Evolutionary conservation across 2,113 vertebrate genomes (phyloP).

Genomic region (Vanacampus margaritifer): DNA sequence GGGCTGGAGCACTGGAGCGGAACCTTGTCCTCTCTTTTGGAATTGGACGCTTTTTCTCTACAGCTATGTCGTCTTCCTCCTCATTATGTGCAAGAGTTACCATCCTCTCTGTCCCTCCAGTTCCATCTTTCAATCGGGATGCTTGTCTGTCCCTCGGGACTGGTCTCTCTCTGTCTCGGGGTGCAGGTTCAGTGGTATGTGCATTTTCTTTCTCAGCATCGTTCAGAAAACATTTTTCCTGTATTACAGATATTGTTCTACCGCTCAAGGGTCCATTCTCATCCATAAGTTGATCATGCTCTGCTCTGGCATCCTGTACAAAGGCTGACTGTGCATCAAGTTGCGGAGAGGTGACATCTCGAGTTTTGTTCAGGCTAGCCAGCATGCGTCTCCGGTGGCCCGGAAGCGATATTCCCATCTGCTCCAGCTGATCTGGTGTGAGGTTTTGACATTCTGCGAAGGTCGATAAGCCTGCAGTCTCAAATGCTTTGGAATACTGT

Average conservation of each 20-base stretch:
- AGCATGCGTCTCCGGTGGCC: constrained; percentile 88
- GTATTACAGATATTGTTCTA: constrained; percentile 19
- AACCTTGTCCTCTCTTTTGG: constrained; percentile 81
- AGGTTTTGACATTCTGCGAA: constrained; percentile 76
- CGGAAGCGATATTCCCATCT: constrained; percentile 78
- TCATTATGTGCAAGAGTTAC: constrained; percentile 26
- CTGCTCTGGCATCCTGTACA: constrained; percentile 7
- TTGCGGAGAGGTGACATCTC: neutral
- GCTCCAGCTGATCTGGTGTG: constrained; percentile 67
- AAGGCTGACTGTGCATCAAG: neutral
- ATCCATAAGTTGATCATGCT: neutral
- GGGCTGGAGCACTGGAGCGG: constrained; percentile 11
- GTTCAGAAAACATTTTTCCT: constrained; percentile 7
- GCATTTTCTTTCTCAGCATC: constrained; percentile 39
- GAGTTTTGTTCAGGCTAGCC: constrained; percentile 77
- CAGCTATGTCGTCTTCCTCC: constrained; percentile 54
- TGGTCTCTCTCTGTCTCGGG: constrained; percentile 53
- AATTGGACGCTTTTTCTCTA: constrained; percentile 63
- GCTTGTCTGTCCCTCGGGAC: constrained; percentile 70
- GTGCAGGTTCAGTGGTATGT: constrained; percentile 17
- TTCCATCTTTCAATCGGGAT: constrained; percentile 21
- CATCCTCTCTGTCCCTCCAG: constrained; percentile 9
- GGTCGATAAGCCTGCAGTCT: constrained; percentile 57
- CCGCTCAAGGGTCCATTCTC: neutral
- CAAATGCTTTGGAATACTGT: constrained; percentile 80